Evolutionary conservation across 2,113 vertebrate species (phyloP).

Genomic region (Pycnonotus jocosus): DNA sequence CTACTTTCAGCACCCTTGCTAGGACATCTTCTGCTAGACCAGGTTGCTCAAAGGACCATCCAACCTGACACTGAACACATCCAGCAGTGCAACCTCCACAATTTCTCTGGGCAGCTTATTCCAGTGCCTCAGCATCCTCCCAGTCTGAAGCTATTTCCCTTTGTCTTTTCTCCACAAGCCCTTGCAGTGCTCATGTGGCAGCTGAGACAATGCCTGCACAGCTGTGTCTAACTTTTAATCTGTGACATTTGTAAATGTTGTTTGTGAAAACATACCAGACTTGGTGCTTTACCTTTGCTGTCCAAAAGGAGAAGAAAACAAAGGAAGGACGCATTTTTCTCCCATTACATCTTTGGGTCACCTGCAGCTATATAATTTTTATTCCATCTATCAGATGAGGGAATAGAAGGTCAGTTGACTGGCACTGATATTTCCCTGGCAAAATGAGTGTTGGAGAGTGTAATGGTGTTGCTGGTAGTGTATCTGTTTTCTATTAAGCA

Average conservation of each 20-base stretch:
- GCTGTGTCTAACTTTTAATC: neutral
- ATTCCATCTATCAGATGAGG: neutral
- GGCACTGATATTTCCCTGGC: neutral
- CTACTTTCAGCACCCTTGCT: neutral
- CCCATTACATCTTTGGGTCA: neutral
- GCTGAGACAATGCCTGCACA: neutral
- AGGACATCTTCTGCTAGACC: too few species aligned
- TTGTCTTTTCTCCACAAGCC: neutral
- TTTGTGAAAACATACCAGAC: neutral
- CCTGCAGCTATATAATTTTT: neutral
- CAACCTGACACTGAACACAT: too few species aligned
- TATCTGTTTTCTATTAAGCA: conserved; percentile 48
- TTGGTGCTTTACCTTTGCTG: neutral
- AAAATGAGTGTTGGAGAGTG: neutral
- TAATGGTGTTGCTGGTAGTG: neutral
- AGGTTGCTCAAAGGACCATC: neutral
- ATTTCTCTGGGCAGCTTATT: neutral
- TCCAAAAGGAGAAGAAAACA: neutral
- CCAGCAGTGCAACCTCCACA: neutral
- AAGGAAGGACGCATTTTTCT: neutral
- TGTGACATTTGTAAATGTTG: neutral
- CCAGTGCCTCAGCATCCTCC: neutral
- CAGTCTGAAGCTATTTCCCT: neutral
- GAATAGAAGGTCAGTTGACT: neutral
- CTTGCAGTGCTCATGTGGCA: neutral